Evolutionary conservation across 92 coral and sea anemone species (phyloP).

Genomic region (Actinostola sp.): DNA sequence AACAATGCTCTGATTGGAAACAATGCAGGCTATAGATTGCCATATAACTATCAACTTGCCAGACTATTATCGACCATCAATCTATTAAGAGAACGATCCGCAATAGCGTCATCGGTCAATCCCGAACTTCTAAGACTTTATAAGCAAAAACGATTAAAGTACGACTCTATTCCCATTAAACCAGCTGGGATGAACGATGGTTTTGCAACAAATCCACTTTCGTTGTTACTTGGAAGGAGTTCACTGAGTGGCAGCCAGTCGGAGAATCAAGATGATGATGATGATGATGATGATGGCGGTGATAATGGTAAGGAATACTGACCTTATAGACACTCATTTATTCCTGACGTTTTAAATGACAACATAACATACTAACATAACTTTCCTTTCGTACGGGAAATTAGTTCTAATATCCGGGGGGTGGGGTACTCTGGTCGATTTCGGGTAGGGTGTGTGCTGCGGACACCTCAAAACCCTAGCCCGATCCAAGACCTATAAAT

Average conservation of each 20-base stretch:
- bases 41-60: constrained; percentile 73
- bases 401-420: too few relatives aligned
- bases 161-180: constrained; percentile 77
- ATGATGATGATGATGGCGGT: constrained; percentile 18
- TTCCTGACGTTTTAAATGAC: too few relatives aligned
- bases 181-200: constrained; percentile 48
- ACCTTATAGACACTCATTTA: too few relatives aligned
- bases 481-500: too few relatives aligned
- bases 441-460: too few relatives aligned
- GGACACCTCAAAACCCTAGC: too few relatives aligned
- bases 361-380: too few relatives aligned
- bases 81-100: constrained; percentile 52
- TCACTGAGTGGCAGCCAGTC: neutral
- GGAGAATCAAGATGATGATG: constrained; percentile 28
- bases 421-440: too few relatives aligned
- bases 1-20: constrained; percentile 58
- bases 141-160: constrained; percentile 68
- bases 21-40: constrained; percentile 55
- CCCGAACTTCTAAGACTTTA: constrained; percentile 49
- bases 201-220: constrained; percentile 39
- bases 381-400: too few relatives aligned
- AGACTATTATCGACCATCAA: constrained; percentile 64
- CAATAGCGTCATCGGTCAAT: constrained; percentile 27
- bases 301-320: constrained; percentile 43
- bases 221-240: constrained; percentile 27